Base-by-base conservation (phyloP, 2,888 invertebrate genomes). In the Pterostichus niger region DNA sequence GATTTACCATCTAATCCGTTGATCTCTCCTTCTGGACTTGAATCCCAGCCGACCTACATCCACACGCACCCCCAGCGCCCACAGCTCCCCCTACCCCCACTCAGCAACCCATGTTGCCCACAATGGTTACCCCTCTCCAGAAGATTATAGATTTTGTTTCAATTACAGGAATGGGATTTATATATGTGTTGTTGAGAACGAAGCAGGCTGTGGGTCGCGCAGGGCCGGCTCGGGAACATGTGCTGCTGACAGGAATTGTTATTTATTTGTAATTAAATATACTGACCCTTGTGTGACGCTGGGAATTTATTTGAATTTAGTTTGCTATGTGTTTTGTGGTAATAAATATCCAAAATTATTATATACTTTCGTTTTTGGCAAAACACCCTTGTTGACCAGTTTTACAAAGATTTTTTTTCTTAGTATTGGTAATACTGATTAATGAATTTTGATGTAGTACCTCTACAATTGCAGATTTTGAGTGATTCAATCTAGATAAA, bases 101-200 rank as follows among this genome's bases (percentile, higher is more conserved):
- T 31, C 24, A 59, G 6, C 59, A 11, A 11, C 59, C 24, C 59
- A 59, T 17, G 59, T 59, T 10, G 59, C 10, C 59, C 59, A 59
- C 56, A 56, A 6, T 7, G 61, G 35, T 35, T 13, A n/a, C 40
- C 40, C 75, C 49, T 33, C 17, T 40, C 56, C 54, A 15, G 15
- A 35, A 71, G 71, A 81, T 81, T 81, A 81, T 81, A 71, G 81
- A 81, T 81, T 81, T 81, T 81, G 81, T 81, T 81, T 81, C 81
- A 81, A 81, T 81, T 81, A 81, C 81, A 81, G 56, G 54, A 71
- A 81, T 56, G 56, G 73, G 73, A 81, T 81, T 81, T 81, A 81
- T 81, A 81, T 64, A 68, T 77, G 40, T 52, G 81, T 81, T 81
- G 64, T 73, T 56, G 73, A 35, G 71, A 54, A 11, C 75, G 49